These are phyloP conservation scores for Corythornis cristatus DNA, from an alignment of 2,113 vertebrate genomes.

Conservation along the genomic window DNA sequence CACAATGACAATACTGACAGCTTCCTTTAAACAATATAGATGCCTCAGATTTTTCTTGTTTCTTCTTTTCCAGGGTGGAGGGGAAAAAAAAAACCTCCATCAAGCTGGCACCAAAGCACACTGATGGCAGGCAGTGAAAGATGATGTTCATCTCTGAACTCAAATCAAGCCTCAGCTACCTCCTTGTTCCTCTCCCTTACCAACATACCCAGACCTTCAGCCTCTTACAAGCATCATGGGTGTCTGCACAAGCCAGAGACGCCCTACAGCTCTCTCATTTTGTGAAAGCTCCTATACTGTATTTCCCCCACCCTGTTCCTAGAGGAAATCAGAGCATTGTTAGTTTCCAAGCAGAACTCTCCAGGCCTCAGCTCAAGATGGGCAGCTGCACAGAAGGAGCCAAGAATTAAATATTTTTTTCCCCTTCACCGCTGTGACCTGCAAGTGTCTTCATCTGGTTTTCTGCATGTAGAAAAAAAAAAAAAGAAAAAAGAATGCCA, in stretches of 20 bases:
- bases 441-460: neutral
- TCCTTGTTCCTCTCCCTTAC: neutral
- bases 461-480: neutral
- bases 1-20: neutral
- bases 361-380: neutral
- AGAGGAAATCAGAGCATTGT: neutral
- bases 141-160: neutral
- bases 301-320: neutral
- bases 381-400: neutral
- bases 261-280: neutral
- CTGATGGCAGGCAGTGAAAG: neutral
- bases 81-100: neutral
- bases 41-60: neutral
- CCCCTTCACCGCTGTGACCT: neutral
- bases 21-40: neutral
- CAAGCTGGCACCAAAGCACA: fast-evolving
- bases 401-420: neutral
- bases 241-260: neutral
- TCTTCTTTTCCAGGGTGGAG: neutral
- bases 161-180: fast-evolving
- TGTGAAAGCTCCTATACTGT: neutral
- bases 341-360: neutral
- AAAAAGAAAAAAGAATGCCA: neutral
- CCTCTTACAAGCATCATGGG: fast-evolving
- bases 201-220: neutral